Conservation (phyloP, 2,113 vertebrate species). For the Gambusia affinis region DNA sequence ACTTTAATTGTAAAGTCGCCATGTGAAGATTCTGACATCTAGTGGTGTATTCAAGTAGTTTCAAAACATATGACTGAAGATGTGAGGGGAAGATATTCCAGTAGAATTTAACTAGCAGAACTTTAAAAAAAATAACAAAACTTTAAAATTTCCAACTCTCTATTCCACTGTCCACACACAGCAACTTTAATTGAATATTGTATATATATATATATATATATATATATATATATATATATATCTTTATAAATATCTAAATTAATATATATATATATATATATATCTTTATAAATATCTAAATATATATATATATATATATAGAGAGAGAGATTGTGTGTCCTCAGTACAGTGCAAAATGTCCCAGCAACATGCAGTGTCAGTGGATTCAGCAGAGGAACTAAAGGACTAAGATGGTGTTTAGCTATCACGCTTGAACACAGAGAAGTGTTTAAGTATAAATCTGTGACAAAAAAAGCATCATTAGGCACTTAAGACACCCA, state of each 20-base stretch:
- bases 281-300: too few relatives aligned
- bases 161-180: not conserved
- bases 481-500: slow-evolving; percentile 42
- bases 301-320: too few relatives aligned
- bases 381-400: not conserved
- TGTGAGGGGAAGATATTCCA: not conserved
- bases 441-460: slow-evolving; percentile 7
- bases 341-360: slow-evolving; percentile 34
- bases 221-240: too few relatives aligned
- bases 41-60: not conserved
- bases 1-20: not conserved
- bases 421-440: slow-evolving; percentile 15
- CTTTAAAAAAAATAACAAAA: not conserved
- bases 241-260: too few relatives aligned
- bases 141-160: not conserved
- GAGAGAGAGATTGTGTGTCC: too few relatives aligned
- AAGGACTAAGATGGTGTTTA: slow-evolving; percentile 18
- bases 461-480: slow-evolving; percentile 12
- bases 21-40: not conserved
- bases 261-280: too few relatives aligned
- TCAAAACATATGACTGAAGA: not conserved
- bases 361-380: slow-evolving; percentile 35
- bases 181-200: not conserved
- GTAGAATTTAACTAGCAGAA: not conserved
- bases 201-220: too few relatives aligned